These are phyloP conservation scores for Pharmacophagus antenor DNA, from an alignment of 2,888 invertebrate genomes.

Conservation along the genomic window DNA sequence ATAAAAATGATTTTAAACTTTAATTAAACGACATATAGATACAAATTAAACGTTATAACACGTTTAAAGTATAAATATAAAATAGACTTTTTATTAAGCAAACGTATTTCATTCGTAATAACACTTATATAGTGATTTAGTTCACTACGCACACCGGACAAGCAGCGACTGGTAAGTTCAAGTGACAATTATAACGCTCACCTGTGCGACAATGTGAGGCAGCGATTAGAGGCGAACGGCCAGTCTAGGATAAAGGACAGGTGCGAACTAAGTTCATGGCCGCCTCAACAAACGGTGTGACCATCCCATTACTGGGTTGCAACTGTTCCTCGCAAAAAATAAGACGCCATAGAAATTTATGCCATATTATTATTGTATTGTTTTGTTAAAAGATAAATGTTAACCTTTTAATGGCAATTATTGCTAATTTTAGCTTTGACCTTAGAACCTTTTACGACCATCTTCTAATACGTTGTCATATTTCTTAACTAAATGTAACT, in stretches of 20 bases:
- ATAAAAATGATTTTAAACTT: too few species aligned
- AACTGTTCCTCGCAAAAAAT: neutral
- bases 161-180: neutral
- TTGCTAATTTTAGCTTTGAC: too few species aligned
- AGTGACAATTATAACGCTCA: slow-evolving; percentile 10
- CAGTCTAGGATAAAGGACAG: slow-evolving; percentile 9
- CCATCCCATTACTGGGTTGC: slow-evolving; percentile 5
- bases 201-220: slow-evolving; percentile 15
- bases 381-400: too few species aligned
- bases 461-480: too few species aligned
- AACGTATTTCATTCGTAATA: too few species aligned
- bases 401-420: neutral
- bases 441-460: too few species aligned
- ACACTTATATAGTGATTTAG: too few species aligned
- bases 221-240: slow-evolving; percentile 11
- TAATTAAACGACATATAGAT: too few species aligned
- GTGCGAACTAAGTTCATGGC: slow-evolving; percentile 22
- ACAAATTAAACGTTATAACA: too few species aligned
- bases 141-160: neutral
- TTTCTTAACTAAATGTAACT: too few species aligned
- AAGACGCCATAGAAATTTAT: neutral
- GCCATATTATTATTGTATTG: neutral
- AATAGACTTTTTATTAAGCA: too few species aligned
- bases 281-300: neutral
- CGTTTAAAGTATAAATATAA: too few species aligned